A percentile compares a stretch with the other conserved stretches of the same genome.
These are phyloP conservation scores for Sigmodon hispidus DNA, from an alignment of 2,113 vertebrate species.

Conservation along the genomic window DNA sequence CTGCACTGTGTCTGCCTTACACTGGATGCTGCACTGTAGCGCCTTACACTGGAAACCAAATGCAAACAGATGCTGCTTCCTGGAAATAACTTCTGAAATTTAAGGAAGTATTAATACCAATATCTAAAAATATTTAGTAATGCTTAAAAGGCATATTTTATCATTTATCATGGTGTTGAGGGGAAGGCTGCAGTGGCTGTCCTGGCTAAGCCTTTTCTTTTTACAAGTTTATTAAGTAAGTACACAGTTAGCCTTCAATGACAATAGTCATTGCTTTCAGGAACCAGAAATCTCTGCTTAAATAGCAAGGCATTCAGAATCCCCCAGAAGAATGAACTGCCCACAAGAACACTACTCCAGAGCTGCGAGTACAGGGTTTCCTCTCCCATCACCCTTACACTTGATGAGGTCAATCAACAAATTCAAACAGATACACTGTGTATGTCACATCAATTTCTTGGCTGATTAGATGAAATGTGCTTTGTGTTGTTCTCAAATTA, in stretches of 20 bases:
- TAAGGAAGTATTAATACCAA: neutral
- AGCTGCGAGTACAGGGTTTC: neutral
- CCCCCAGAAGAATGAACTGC: neutral
- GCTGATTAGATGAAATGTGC: conserved; percentile 67
- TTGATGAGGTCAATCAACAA: conserved; percentile 50
- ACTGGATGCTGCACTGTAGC: no score
- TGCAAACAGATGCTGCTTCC: neutral
- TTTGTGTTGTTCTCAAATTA: conserved; percentile 63
- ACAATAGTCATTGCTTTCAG: neutral
- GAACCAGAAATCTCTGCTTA: neutral
- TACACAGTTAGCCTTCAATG: neutral
- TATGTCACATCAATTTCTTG: conserved; percentile 61
- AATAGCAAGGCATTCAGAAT: neutral
- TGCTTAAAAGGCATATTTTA: conserved; percentile 36
- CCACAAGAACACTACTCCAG: neutral
- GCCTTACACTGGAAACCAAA: neutral
- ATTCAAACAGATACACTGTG: neutral
- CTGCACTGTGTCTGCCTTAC: no score
- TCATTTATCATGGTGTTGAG: neutral
- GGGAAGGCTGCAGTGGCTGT: neutral
- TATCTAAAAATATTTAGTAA: neutral
- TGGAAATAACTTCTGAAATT: neutral
- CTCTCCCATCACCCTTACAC: neutral
- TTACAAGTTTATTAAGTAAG: neutral
- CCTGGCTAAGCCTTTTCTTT: conserved; percentile 17